phyloP scores from a whole-genome alignment of 2,888 invertebrate species.

The Carpatolechia fugitivella region DNA sequence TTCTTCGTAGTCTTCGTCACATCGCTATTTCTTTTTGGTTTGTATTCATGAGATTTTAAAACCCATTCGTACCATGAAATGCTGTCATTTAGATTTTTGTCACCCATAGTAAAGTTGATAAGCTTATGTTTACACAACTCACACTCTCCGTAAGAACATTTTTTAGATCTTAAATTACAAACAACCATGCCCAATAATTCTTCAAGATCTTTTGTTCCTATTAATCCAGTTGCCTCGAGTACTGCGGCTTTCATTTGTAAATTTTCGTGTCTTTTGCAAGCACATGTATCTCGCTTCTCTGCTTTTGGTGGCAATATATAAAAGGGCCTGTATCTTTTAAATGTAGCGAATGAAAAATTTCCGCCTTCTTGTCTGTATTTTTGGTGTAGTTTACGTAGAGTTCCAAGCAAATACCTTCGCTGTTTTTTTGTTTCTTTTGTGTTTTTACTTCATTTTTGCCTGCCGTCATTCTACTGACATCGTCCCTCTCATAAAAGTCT shows the following conservation, averaged over 20 bases:
- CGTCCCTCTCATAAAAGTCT: not conserved
- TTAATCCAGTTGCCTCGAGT: not conserved
- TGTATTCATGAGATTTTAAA: conserved; percentile 7
- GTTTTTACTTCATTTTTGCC: not conserved
- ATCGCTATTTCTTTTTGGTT: conserved; percentile 7
- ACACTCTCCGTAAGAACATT: conserved; percentile 13
- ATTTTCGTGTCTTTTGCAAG: not conserved
- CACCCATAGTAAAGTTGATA: not conserved
- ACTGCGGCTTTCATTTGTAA: not conserved
- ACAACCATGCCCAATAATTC: conserved; percentile 12
- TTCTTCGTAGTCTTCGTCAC: conserved; percentile 5
- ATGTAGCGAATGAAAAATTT: not conserved
- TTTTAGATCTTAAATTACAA: conserved; percentile 4
- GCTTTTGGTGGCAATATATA: not conserved
- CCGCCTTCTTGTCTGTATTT: not conserved
- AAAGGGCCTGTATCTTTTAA: not conserved
- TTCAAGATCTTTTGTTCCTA: not conserved
- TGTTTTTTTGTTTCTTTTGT: not conserved
- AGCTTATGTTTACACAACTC: conserved; percentile 4
- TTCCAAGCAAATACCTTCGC: not conserved
- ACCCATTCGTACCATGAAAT: conserved; percentile 10
- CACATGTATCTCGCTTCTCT: not conserved
- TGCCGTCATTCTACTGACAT: not conserved
- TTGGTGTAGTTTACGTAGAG: not conserved
- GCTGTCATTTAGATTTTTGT: not conserved